These are phyloP conservation scores for Pionites leucogaster DNA, from an alignment of 2,113 vertebrate species.

Conservation along the genomic window DNA sequence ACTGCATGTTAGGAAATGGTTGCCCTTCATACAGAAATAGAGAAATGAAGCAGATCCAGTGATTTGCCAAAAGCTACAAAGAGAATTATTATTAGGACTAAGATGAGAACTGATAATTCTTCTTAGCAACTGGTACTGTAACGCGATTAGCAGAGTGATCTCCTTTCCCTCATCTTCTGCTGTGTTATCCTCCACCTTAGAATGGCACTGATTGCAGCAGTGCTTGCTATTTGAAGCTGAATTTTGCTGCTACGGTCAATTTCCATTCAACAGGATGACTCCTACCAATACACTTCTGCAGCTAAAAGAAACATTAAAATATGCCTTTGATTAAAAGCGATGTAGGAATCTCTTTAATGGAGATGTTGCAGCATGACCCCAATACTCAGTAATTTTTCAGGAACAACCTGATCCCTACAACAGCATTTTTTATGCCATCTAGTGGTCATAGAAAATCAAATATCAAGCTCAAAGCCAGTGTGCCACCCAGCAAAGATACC, in stretches of 20 bases:
- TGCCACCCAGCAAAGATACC: not conserved
- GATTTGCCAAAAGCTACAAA: not conserved
- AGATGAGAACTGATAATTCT: not conserved
- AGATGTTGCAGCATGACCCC: not conserved
- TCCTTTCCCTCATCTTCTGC: not conserved
- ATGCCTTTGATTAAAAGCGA: not conserved
- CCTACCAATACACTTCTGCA: not conserved
- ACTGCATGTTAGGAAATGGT: not conserved
- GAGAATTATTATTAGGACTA: not conserved
- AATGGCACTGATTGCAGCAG: not conserved
- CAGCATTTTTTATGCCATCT: slow-evolving; percentile 51
- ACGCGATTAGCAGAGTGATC: not conserved
- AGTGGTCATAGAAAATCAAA: slow-evolving; percentile 13
- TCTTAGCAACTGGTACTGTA: not conserved
- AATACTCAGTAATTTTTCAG: not conserved
- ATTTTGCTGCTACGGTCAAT: slow-evolving; percentile 14
- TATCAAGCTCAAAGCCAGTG: not conserved
- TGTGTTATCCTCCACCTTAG: not conserved
- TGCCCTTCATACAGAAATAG: not conserved
- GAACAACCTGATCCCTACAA: not conserved
- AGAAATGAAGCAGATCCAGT: not conserved
- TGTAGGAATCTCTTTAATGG: not conserved
- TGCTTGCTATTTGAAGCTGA: not conserved
- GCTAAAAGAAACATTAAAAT: not conserved
- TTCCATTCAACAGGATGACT: not conserved